Base-by-base conservation (phyloP, 2,888 invertebrate genomes). In the Sinohyriopsis cumingii region DNA sequence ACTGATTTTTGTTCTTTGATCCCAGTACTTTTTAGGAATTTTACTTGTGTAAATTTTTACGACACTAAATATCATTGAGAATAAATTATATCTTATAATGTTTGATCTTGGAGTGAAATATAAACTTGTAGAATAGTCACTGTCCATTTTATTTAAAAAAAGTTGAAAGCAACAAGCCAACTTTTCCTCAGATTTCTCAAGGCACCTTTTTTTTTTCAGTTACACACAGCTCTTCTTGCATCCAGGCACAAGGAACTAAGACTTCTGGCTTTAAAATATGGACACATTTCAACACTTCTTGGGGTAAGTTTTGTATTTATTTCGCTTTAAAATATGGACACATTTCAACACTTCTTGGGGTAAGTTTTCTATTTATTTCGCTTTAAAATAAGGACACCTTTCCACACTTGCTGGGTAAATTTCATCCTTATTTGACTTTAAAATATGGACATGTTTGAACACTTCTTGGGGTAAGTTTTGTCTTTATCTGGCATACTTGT, bases 211-310 rank as follows among this genome's bases (percentile, higher is more conserved):
- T 60, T 67, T 63, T 81, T 82, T 59, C 76, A 88, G 88, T 85
- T 82, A 80, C 85, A 86, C 68, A 86, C 93, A 9, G 92, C 92
- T 77, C 91, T 94, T 19, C 90, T 95, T 68, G 92, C 93, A 72
- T 92, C 93, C n/a, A 93, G 93, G 85, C 92, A 93, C 68, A 92
- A 92, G 83, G 94, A 95, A 87, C 91, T 95, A 56, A 94, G 83
- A 33, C 90, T 93, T 33, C 91, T 96, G 61, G 94, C 95, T 1
- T 91, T 93, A 62, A 95, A 94, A 86, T 94, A 95, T 90, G 93
- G 94, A 12, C 93, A 94, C 85, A 92, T 96, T 53, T 89, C 93
- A 19, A 90, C 94, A 81, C 92, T 96, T 59, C 91, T 95, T 85
- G 93, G 76, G 74, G 87, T 87, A 72, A 74, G 83, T 78, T 19